These are phyloP conservation scores for Hydroisotoma schaefferi DNA, from an alignment of 2,888 invertebrate species.

Conservation along the genomic window DNA sequence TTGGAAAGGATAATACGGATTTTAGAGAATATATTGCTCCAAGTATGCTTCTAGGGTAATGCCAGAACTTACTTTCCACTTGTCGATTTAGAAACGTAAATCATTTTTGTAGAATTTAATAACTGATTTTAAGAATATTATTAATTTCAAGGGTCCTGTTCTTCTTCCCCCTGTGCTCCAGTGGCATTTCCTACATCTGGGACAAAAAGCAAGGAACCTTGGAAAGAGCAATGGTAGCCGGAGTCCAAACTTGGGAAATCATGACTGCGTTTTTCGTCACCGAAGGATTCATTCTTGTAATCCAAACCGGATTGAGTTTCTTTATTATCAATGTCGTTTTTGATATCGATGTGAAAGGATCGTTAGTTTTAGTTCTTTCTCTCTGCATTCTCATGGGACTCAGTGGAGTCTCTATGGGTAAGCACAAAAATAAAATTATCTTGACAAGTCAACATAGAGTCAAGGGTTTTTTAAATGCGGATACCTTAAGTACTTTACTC, in stretches of 20 bases:
- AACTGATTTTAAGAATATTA: no score
- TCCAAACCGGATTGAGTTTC: slow-evolving; percentile 31
- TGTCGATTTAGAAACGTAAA: no score
- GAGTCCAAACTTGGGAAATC: slow-evolving; percentile 32
- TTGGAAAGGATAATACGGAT: slow-evolving; percentile 62
- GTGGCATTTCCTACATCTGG: slow-evolving; percentile 30
- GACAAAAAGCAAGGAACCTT: slow-evolving; percentile 33
- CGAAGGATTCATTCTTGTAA: slow-evolving; percentile 24
- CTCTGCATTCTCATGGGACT: slow-evolving; percentile 24
- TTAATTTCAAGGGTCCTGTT: slow-evolving; percentile 31
- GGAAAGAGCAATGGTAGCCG: slow-evolving; percentile 28
- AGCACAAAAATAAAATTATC: not conserved
- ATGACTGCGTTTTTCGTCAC: slow-evolving; percentile 31
- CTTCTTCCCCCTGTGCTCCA: slow-evolving; percentile 33
- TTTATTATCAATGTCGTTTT: slow-evolving; percentile 31
- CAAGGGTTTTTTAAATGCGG: no score
- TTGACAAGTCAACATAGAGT: no score
- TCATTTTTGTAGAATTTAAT: no score
- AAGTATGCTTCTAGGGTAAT: slow-evolving; percentile 56
- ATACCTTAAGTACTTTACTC: no score
- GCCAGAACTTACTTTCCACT: no score
- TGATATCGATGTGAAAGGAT: slow-evolving; percentile 29
- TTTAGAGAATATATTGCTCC: slow-evolving; percentile 97
- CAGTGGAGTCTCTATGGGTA: slow-evolving; percentile 29
- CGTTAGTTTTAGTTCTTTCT: slow-evolving; percentile 14